Evolutionary conservation across 2,797 vertebrate species (phyloP).

Genomic region (Cossypha heuglini): DNA sequence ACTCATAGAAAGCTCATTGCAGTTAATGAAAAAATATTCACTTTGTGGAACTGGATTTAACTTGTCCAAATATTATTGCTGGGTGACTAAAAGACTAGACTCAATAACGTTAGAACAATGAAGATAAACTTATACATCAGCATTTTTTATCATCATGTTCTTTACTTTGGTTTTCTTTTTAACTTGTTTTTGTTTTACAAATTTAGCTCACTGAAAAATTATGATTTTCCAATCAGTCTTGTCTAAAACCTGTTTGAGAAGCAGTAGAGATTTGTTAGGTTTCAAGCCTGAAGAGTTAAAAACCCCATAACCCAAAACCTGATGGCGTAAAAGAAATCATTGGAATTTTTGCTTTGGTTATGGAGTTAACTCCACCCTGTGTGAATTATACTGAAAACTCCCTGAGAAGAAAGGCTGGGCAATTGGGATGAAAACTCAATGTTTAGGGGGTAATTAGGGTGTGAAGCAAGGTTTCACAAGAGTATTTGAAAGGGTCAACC

Average conservation of each 20-base stretch:
- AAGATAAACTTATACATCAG: neutral
- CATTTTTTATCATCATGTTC: neutral
- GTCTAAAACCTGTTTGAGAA: neutral
- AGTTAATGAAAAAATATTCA: neutral
- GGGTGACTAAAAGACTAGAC: neutral
- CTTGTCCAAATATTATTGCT: neutral
- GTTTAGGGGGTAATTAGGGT: neutral
- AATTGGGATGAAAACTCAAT: neutral
- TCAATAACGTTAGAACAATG: neutral
- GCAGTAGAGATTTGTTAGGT: neutral
- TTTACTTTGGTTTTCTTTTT: neutral
- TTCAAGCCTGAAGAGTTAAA: neutral
- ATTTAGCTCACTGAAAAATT: neutral
- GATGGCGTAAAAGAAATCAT: neutral
- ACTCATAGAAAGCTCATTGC: neutral
- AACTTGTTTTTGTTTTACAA: neutral
- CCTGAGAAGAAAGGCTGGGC: neutral
- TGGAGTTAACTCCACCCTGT: neutral
- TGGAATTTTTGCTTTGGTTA: neutral
- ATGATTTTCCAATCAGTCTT: accelerated
- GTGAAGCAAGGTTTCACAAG: neutral
- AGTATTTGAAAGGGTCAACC: neutral
- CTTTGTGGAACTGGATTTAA: neutral
- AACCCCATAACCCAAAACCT: neutral
- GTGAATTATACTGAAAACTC: neutral